Conservation (phyloP, 1,140 invertebrate species). For the Telenomus remus region DNA sequence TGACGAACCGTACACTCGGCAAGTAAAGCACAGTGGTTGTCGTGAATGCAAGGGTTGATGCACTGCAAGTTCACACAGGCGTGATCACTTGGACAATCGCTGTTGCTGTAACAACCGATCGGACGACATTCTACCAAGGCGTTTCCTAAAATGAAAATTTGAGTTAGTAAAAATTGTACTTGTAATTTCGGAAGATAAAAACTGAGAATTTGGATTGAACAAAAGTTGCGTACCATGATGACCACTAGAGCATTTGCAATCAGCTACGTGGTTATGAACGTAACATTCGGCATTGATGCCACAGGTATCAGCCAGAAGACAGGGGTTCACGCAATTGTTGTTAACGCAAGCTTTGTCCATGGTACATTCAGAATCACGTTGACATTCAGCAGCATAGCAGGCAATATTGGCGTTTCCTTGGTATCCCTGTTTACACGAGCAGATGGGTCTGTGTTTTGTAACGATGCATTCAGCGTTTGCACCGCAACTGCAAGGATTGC, state of each 20-base stretch:
- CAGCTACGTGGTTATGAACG: slow-evolving; percentile 82
- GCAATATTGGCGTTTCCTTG: slow-evolving; percentile 89
- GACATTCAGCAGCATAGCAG: slow-evolving; percentile 87
- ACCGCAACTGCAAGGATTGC: slow-evolving; percentile 91
- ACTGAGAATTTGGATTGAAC: too few relatives aligned
- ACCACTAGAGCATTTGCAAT: slow-evolving; percentile 87
- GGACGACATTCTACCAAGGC: slow-evolving; percentile 84
- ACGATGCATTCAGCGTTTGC: slow-evolving; percentile 88
- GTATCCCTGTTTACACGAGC: slow-evolving; percentile 87
- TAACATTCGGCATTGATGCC: slow-evolving; percentile 90
- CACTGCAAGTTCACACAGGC: slow-evolving; percentile 91
- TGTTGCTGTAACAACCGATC: slow-evolving; percentile 91
- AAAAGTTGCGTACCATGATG: slow-evolving; percentile 77
- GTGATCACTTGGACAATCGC: slow-evolving; percentile 89
- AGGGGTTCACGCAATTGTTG: slow-evolving; percentile 89
- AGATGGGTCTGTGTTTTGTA: slow-evolving; percentile 88
- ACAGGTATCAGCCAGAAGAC: slow-evolving; percentile 84
- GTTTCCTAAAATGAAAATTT: slow-evolving; percentile 75
- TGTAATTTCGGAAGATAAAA: too few relatives aligned
- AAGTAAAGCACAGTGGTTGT: slow-evolving; percentile 84
- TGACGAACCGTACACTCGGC: slow-evolving; percentile 88
- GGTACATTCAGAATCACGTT: slow-evolving; percentile 86
- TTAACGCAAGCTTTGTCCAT: slow-evolving; percentile 88
- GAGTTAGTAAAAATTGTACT: slow-evolving; percentile 1
- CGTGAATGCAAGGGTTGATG: slow-evolving; percentile 87